A percentile compares a stretch with the other conserved stretches of the same genome.
Evolutionary conservation across 2,797 vertebrate species (phyloP).

Genomic region (Galago senegalensis): DNA sequence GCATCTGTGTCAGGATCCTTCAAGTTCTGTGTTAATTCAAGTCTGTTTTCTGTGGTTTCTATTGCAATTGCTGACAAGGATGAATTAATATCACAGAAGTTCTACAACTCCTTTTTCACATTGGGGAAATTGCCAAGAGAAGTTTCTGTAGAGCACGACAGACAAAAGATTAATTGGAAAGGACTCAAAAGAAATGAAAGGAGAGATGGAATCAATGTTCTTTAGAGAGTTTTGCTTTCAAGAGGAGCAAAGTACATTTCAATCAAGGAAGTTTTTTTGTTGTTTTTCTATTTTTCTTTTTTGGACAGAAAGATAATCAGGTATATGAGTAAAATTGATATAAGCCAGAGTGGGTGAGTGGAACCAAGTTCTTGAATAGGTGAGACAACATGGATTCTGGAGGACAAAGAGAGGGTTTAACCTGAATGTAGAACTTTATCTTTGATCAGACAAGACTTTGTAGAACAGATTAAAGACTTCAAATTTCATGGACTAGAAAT

Average conservation of each 20-base stretch:
- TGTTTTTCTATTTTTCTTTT: constrained; percentile 18
- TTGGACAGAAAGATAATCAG: constrained; percentile 7
- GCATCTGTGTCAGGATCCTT: not conserved
- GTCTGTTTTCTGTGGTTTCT: not conserved
- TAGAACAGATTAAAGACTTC: not conserved
- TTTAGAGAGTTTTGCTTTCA: constrained; percentile 65
- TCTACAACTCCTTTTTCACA: not conserved
- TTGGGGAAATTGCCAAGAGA: not conserved
- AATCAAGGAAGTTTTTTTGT: not conserved
- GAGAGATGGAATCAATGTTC: not conserved
- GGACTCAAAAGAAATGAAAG: not conserved
- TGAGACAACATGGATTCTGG: not conserved
- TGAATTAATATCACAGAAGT: constrained; percentile 11
- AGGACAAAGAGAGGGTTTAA: not conserved
- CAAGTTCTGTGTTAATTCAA: not conserved
- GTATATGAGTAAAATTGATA: not conserved
- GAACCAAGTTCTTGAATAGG: not conserved
- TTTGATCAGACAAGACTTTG: constrained; percentile 20
- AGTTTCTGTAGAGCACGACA: not conserved
- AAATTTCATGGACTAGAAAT: constrained; percentile 45
- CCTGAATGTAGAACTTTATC: not conserved
- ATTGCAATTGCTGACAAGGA: not conserved
- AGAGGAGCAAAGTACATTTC: not conserved
- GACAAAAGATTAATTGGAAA: constrained; percentile 27
- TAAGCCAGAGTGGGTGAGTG: not conserved